phyloP scores from a whole-genome alignment of 1,140 invertebrate species.

The Ceratitis capitata region DNA sequence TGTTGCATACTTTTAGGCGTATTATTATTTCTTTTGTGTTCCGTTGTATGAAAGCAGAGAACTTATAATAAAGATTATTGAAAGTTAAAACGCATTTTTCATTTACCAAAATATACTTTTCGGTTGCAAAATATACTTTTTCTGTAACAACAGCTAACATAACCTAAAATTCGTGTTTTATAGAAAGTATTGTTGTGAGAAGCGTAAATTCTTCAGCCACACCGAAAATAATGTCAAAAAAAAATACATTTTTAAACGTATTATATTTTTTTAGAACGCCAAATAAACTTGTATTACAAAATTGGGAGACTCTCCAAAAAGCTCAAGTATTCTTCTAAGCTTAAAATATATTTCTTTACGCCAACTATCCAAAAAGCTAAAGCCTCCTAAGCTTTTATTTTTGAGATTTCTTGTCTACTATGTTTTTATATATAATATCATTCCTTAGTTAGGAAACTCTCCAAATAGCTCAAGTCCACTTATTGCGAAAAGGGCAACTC shows the following conservation, averaged over 20 bases:
- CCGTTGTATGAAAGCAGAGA: too few species aligned
- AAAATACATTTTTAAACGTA: too few species aligned
- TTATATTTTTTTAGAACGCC: neutral
- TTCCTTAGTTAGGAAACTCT: neutral
- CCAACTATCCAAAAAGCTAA: too few species aligned
- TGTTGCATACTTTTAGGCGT: slow-evolving; percentile 21
- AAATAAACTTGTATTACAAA: neutral
- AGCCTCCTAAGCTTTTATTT: too few species aligned
- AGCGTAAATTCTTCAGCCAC: too few species aligned
- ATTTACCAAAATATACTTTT: neutral
- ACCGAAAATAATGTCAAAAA: too few species aligned
- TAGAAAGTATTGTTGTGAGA: neutral
- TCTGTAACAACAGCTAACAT: too few species aligned
- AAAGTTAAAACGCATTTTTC: neutral
- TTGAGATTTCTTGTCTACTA: too few species aligned
- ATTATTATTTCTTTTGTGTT: neutral
- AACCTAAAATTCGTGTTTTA: neutral
- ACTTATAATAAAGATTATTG: neutral
- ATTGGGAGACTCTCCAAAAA: neutral
- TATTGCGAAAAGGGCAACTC: neutral
- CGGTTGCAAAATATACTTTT: neutral
- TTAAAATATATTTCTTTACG: too few species aligned
- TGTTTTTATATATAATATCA: too few species aligned
- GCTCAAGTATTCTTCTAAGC: too few species aligned
- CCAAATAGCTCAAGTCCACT: neutral